Percentiles rank a stretch among this genome's conserved stretches.
These are phyloP conservation scores for Rallus limicola DNA, from an alignment of 2,113 vertebrate species.

Conservation along the genomic window DNA sequence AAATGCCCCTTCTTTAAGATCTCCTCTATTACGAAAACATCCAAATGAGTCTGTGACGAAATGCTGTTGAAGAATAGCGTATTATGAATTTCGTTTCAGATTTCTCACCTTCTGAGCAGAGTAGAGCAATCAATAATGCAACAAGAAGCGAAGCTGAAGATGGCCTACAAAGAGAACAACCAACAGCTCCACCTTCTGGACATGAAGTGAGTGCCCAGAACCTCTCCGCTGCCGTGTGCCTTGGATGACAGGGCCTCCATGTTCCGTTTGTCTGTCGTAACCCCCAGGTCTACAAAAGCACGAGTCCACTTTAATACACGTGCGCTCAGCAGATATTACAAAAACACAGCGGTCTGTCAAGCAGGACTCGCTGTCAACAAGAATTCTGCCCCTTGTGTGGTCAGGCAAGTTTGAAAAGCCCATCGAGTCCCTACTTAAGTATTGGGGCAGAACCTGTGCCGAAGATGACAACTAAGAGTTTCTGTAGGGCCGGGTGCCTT, in stretches of 20 bases:
- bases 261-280: background rate
- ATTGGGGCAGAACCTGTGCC: background rate
- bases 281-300: background rate
- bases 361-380: background rate
- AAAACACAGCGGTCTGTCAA: background rate
- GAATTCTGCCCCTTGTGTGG: background rate
- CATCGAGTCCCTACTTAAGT: background rate
- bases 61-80: background rate
- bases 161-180: constrained; percentile 78
- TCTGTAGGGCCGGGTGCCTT: background rate
- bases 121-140: constrained; percentile 78
- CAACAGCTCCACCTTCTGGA: constrained; percentile 81
- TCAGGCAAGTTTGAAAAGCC: background rate
- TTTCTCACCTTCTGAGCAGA: constrained; percentile 79
- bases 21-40: background rate
- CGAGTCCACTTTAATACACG: fast-evolving
- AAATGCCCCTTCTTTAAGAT: background rate
- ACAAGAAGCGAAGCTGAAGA: constrained; percentile 79
- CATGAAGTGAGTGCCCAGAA: constrained; percentile 64
- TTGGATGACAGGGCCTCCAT: background rate
- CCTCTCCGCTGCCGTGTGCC: background rate
- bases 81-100: constrained; percentile 66
- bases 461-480: background rate
- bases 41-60: background rate
- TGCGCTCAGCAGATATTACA: background rate